These are phyloP conservation scores for Acrossocheilus wenchowensis DNA, from an alignment of 2,797 vertebrate species.

Conservation along the genomic window DNA sequence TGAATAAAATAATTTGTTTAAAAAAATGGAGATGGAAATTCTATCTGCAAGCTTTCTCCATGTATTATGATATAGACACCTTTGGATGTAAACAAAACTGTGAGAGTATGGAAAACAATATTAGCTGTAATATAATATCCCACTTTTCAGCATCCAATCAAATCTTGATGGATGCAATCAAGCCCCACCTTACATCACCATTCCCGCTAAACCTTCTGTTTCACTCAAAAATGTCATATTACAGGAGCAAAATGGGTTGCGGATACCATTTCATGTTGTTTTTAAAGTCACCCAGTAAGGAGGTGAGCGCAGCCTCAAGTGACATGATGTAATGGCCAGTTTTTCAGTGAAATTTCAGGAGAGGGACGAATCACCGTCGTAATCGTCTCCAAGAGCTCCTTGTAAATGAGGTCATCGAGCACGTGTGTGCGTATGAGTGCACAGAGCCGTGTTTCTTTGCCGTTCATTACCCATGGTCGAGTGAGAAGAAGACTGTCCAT, in stretches of 20 bases:
- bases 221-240: slow-evolving; percentile 8
- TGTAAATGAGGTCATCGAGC: slow-evolving; percentile 45
- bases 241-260: not conserved
- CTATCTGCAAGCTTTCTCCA: not conserved
- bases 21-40: too few relatives aligned
- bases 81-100: not conserved
- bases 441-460: slow-evolving; percentile 18
- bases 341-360: slow-evolving; percentile 67
- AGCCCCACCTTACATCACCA: not conserved
- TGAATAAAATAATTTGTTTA: not conserved
- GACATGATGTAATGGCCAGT: slow-evolving; percentile 69
- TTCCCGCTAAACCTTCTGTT: not conserved
- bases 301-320: slow-evolving; percentile 40
- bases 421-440: not conserved
- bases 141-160: not conserved
- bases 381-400: slow-evolving; percentile 41
- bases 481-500: slow-evolving; percentile 20
- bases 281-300: slow-evolving; percentile 28
- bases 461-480: not conserved
- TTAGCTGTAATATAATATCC: slow-evolving; percentile 1
- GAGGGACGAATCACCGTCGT: slow-evolving; percentile 34
- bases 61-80: not conserved
- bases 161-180: not conserved
- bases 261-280: slow-evolving; percentile 33
- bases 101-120: not conserved